Percentiles rank a stretch among this genome's conserved stretches.
phyloP scores from a whole-genome alignment of 2,113 vertebrate genomes.

The Antennarius striatus region DNA sequence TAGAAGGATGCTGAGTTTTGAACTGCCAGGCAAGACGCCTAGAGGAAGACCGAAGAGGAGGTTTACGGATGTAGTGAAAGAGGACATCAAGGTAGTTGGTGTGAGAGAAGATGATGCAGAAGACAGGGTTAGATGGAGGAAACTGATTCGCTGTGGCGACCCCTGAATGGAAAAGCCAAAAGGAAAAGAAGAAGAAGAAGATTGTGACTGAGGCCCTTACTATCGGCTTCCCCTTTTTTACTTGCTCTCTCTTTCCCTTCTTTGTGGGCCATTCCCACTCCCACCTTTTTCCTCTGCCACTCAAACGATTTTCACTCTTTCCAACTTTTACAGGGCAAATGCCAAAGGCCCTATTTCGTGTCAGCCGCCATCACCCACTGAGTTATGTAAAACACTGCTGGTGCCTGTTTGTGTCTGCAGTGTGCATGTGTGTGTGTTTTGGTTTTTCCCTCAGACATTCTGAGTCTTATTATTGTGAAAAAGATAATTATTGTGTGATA shows the following conservation, averaged over 20 bases:
- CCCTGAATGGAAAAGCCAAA: too few relatives aligned
- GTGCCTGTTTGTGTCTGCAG: conserved; percentile 31
- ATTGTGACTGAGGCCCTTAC: not conserved
- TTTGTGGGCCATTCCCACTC: too few relatives aligned
- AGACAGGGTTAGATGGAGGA: too few relatives aligned
- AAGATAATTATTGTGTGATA: not conserved
- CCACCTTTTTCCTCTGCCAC: conserved; percentile 21
- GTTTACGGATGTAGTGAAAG: too few relatives aligned
- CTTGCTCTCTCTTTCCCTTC: conserved; percentile 47
- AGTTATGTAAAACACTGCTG: conserved; percentile 65
- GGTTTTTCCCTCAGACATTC: not conserved
- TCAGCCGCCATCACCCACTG: conserved; percentile 72
- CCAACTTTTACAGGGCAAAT: conserved; percentile 73
- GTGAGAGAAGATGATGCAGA: too few relatives aligned
- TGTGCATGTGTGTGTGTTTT: conserved; percentile 19
- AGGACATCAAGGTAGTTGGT: too few relatives aligned
- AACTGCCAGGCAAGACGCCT: too few relatives aligned
- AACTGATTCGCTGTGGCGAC: too few relatives aligned
- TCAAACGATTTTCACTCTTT: conserved; percentile 56
- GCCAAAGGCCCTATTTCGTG: conserved; percentile 70
- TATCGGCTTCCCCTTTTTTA: conserved; percentile 5
- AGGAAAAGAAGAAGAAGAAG: too few relatives aligned
- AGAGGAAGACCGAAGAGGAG: too few relatives aligned
- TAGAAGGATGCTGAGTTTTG: too few relatives aligned
- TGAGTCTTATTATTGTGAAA: not conserved